A percentile compares a stretch with the other conserved stretches of the same genome.
phyloP scores from a whole-genome alignment of 64 coral and sea anemone species.

The Montipora sp. region DNA sequence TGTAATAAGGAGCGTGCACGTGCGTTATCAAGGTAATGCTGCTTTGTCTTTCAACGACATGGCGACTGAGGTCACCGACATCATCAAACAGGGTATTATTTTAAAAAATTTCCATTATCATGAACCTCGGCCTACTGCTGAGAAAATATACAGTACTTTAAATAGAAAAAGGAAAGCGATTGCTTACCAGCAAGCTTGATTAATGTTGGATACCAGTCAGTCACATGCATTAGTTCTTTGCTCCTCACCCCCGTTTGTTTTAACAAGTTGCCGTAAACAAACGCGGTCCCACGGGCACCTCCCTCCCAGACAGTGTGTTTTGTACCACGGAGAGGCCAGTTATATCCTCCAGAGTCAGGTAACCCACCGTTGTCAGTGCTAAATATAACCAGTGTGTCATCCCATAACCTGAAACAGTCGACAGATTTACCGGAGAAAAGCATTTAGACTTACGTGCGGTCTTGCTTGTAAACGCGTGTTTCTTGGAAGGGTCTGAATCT shows the following conservation, averaged over 20 bases:
- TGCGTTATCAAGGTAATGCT: no score
- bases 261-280: conserved; percentile 42
- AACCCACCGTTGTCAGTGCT: conserved; percentile 65
- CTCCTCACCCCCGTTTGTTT: neutral
- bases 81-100: no score
- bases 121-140: no score
- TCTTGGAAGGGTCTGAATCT: no score
- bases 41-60: no score
- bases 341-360: conserved; percentile 35
- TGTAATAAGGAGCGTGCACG: no score
- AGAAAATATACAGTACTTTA: no score
- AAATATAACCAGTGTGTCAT: conserved; percentile 47
- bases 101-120: no score
- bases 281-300: conserved; percentile 32
- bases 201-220: conserved; percentile 61
- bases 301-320: conserved; percentile 61
- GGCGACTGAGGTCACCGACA: no score
- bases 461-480: no score
- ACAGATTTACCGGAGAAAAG: neutral
- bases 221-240: conserved; percentile 52
- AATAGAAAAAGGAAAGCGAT: neutral
- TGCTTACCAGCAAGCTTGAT: conserved; percentile 35
- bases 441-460: no score
- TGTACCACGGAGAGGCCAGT: conserved; percentile 45
- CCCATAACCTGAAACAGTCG: conserved; percentile 37